Evolutionary conservation across 2,888 invertebrate species (phyloP).

Genomic region (Papilio demoleus): DNA sequence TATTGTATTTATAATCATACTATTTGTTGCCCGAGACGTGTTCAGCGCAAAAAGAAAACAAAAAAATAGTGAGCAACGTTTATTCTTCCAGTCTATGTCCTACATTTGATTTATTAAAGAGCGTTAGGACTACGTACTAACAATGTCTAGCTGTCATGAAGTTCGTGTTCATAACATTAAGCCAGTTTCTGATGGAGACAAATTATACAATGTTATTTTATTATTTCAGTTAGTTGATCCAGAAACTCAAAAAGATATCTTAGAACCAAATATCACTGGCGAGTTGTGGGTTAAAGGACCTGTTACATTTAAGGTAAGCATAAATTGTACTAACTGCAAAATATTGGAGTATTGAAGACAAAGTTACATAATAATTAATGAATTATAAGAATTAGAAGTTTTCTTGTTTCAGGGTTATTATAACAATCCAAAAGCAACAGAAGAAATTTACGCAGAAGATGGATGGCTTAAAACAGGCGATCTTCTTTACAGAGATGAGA

Average conservation of each 20-base stretch:
- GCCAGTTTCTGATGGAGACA: not conserved
- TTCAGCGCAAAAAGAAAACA: no score
- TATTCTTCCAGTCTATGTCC: no score
- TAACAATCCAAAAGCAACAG: slow-evolving; percentile 68
- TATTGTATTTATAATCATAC: not conserved
- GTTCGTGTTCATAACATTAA: no score
- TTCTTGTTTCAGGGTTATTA: slow-evolving; percentile 72
- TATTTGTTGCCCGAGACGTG: no score
- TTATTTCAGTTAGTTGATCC: slow-evolving; percentile 67
- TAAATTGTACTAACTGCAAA: not conserved
- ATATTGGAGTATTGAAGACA: no score
- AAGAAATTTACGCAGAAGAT: slow-evolving; percentile 66
- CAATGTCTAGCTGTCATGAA: no score
- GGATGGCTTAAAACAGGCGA: slow-evolving; percentile 82
- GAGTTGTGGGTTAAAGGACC: slow-evolving; percentile 73
- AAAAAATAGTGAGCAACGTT: no score
- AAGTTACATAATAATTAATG: no score
- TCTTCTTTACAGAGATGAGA: slow-evolving; percentile 75
- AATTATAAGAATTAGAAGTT: no score
- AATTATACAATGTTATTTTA: not conserved
- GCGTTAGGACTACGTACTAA: no score
- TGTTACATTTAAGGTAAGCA: slow-evolving; percentile 57
- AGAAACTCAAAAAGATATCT: slow-evolving; percentile 59
- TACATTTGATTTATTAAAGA: no score
- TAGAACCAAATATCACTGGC: slow-evolving; percentile 65